Evolutionary conservation across 2,113 vertebrate species (phyloP).

Genomic region (Plecturocebus donacophilus): DNA sequence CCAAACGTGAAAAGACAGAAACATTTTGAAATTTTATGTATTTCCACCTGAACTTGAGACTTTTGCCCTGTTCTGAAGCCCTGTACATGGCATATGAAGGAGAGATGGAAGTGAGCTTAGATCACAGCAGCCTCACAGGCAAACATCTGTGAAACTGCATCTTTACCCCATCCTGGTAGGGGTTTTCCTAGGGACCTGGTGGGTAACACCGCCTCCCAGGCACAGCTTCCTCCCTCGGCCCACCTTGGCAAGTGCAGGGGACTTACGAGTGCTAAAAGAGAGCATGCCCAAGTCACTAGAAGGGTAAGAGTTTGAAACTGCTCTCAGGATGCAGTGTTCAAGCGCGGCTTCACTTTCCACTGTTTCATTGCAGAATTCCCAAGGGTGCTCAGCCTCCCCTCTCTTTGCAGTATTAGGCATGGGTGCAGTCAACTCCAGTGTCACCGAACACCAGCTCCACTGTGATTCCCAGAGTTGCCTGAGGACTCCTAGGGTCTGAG

Average conservation of each 20-base stretch:
- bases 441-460: not conserved
- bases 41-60: too few relatives aligned
- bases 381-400: not conserved
- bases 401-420: not conserved
- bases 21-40: too few relatives aligned
- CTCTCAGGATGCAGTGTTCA: not conserved
- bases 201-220: not conserved
- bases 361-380: not conserved
- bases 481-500: not conserved
- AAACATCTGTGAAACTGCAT: not conserved
- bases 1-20: too few relatives aligned
- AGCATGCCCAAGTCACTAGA: too few relatives aligned
- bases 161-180: not conserved
- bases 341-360: rapidly evolving
- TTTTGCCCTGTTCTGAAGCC: too few relatives aligned
- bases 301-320: too few relatives aligned
- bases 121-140: not conserved
- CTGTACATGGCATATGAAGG: rapidly evolving
- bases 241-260: not conserved
- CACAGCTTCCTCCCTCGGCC: not conserved
- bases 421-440: not conserved
- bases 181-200: too few relatives aligned
- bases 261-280: not conserved
- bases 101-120: not conserved
- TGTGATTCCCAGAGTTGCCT: not conserved